A percentile compares a stretch with the other conserved stretches of the same genome.
These are phyloP conservation scores for Tipula confusa DNA, from an alignment of 2,888 invertebrate genomes.

Conservation along the genomic window DNA sequence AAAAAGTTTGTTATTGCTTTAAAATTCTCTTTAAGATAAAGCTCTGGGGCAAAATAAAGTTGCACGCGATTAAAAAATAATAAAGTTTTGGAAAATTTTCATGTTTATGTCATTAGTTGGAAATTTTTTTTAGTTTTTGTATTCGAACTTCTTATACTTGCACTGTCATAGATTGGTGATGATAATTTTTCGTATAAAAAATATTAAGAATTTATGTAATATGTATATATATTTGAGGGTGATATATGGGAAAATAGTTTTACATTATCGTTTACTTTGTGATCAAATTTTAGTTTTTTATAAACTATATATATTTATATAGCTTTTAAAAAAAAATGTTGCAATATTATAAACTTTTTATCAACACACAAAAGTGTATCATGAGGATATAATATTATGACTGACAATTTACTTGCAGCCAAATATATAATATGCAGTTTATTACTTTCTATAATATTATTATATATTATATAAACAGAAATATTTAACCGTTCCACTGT, in stretches of 20 bases:
- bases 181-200: not conserved
- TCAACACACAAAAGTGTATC: not conserved
- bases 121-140: not conserved
- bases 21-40: not conserved
- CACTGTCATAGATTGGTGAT: not conserved
- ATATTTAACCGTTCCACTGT: not conserved
- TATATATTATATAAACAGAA: not conserved
- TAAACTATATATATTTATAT: not conserved
- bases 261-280: not conserved
- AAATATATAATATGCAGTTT: not conserved
- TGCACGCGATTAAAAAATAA: slow-evolving; percentile 12
- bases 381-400: not conserved
- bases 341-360: not conserved
- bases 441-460: no score
- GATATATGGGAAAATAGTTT: not conserved
- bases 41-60: not conserved
- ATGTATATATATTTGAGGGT: not conserved
- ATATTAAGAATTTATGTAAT: not conserved
- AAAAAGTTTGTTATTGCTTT: not conserved
- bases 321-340: not conserved
- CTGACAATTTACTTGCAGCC: not conserved
- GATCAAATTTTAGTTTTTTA: not conserved
- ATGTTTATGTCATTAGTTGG: slow-evolving; percentile 20
- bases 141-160: not conserved
- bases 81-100: not conserved